Percentiles rank a stretch among this genome's conserved stretches.
phyloP scores from a whole-genome alignment of 1,140 invertebrate species.

The Drosophila arizonae region DNA sequence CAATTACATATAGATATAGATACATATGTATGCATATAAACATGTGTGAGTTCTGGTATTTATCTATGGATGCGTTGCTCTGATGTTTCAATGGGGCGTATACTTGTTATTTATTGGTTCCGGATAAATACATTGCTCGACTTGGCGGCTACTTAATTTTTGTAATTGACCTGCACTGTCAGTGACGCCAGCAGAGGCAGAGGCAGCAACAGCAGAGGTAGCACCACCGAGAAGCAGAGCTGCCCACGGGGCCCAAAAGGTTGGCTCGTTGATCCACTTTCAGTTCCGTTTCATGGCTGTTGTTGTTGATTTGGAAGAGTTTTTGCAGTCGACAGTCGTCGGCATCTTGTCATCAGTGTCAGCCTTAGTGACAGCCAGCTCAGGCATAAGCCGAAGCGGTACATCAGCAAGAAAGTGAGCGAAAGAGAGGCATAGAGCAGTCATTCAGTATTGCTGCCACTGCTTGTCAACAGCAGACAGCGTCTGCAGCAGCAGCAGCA shows the following conservation, averaged over 20 bases:
- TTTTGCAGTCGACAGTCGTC: slow-evolving; percentile 8
- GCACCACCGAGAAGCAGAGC: slow-evolving; percentile 1
- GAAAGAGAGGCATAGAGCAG: slow-evolving; percentile 17
- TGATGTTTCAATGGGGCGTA: slow-evolving; percentile 32
- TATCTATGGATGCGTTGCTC: slow-evolving; percentile 10
- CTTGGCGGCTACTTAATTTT: slow-evolving; percentile 59
- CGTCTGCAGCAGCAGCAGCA: neutral
- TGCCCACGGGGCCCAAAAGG: slow-evolving; percentile 36
- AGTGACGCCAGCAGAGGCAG: slow-evolving; percentile 17
- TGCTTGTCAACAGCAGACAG: slow-evolving; percentile 47
- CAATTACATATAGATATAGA: neutral
- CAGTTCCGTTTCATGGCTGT: slow-evolving; percentile 18
- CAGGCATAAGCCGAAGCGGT: slow-evolving; percentile 14
- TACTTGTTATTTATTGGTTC: slow-evolving; percentile 59
- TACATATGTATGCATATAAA: neutral
- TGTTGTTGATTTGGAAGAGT: slow-evolving; percentile 12
- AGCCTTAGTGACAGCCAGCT: slow-evolving; percentile 41
- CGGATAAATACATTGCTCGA: slow-evolving; percentile 57
- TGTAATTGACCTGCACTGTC: slow-evolving; percentile 46
- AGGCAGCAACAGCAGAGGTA: neutral
- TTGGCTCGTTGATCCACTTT: slow-evolving; percentile 45
- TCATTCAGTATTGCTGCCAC: slow-evolving; percentile 42
- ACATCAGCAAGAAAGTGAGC: neutral
- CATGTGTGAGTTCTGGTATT: slow-evolving; percentile 14
- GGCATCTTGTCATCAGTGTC: slow-evolving; percentile 54